Conservation (phyloP, 2,113 vertebrate species). For the Carlito syrichta region DNA sequence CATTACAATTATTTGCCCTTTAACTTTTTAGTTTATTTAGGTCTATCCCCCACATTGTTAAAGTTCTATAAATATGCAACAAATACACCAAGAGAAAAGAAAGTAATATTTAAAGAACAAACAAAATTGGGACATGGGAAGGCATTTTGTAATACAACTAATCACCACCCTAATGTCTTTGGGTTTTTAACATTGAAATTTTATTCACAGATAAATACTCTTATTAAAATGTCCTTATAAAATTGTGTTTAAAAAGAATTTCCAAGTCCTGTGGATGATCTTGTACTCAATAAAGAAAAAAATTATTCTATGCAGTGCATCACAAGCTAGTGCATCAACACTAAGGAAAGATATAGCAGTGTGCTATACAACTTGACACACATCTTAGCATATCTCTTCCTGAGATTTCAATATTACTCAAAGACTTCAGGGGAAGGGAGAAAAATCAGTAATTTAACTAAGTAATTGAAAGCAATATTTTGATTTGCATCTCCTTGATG, state of each 20-base stretch:
- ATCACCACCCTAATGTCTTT: neutral
- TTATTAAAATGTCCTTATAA: neutral
- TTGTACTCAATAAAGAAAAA: neutral
- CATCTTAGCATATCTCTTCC: neutral
- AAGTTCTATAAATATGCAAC: neutral
- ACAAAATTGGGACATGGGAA: neutral
- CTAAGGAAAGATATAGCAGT: neutral
- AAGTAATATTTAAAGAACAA: slow-evolving; percentile 4
- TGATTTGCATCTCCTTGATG: too few relatives aligned
- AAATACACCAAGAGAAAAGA: slow-evolving; percentile 2
- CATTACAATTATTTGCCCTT: neutral
- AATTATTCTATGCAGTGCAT: neutral
- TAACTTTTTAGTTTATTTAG: slow-evolving; percentile 19
- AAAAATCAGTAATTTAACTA: neutral
- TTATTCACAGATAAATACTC: slow-evolving; percentile 30
- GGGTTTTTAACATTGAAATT: slow-evolving; percentile 30
- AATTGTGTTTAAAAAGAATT: neutral
- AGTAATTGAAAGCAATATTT: slow-evolving; percentile 12
- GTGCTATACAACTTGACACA: neutral
- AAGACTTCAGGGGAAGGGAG: neutral
- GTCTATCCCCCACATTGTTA: neutral
- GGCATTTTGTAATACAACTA: neutral
- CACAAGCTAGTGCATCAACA: neutral
- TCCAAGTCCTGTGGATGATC: neutral
- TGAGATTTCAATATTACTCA: neutral